These are phyloP conservation scores for Drosophila truncata DNA, from an alignment of 1,140 invertebrate genomes.

Conservation along the genomic window DNA sequence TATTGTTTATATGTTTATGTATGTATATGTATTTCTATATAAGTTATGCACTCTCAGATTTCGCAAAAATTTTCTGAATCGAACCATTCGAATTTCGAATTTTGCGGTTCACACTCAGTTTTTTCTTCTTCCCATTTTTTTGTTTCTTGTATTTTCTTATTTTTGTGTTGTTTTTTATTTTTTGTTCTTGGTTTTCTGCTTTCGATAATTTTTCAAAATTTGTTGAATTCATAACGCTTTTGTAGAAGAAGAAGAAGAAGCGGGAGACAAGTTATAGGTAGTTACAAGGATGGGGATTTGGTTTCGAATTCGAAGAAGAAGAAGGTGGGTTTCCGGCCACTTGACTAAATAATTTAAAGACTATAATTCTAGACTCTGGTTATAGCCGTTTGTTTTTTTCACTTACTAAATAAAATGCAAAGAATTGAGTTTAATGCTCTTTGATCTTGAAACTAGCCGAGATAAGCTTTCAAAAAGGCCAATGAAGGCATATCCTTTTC, in stretches of 20 bases:
- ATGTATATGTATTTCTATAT: conserved; percentile 56
- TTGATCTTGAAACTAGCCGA: conserved; percentile 21
- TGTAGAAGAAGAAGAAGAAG: conserved; percentile 10
- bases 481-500: background rate
- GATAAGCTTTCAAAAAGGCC: conserved; percentile 1
- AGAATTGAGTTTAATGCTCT: conserved; percentile 63
- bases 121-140: background rate
- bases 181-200: conserved; percentile 15
- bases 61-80: conserved; percentile 43
- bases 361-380: conserved; percentile 53
- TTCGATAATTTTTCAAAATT: conserved; percentile 19
- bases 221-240: conserved; percentile 19
- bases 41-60: conserved; percentile 63
- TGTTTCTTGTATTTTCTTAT: conserved; percentile 3
- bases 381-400: conserved; percentile 57
- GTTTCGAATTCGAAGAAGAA: conserved; percentile 6
- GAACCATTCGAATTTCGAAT: conserved; percentile 29
- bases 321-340: conserved; percentile 36
- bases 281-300: background rate
- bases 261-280: conserved; percentile 16
- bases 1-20: conserved; percentile 74
- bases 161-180: background rate
- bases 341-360: conserved; percentile 71
- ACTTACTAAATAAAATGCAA: conserved; percentile 80
- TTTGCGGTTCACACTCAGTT: conserved; percentile 25